phyloP scores from a whole-genome alignment of 2,888 invertebrate genomes.

The Adelognathus sp. region DNA sequence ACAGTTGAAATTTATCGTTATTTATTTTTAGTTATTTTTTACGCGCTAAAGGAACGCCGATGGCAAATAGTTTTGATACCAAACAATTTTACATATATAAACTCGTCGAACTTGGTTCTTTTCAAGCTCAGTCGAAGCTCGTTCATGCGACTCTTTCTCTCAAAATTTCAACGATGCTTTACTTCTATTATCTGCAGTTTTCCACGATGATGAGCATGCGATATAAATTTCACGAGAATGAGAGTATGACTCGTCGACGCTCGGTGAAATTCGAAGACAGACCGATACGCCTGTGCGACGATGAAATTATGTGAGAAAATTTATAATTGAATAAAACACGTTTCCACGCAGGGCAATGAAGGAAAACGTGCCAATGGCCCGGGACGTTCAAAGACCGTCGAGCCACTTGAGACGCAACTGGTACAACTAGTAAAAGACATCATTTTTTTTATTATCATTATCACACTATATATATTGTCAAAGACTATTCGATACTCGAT shows the following conservation, averaged over 20 bases:
- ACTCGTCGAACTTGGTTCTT: not conserved
- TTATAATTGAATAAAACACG: constrained; percentile 41
- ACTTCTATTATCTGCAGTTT: constrained; percentile 37
- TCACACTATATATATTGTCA: not conserved
- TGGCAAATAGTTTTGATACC: not conserved
- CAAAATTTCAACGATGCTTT: not conserved
- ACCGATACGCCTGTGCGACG: not conserved
- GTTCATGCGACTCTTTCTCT: not conserved
- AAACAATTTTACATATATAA: not conserved
- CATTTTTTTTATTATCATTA: not conserved
- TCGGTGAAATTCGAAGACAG: constrained; percentile 20
- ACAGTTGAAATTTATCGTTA: not conserved
- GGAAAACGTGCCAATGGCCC: constrained; percentile 64
- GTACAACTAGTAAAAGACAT: constrained; percentile 39
- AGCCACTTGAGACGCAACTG: constrained; percentile 44
- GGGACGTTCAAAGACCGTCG: constrained; percentile 51
- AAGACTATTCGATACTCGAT: not conserved
- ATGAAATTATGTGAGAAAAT: constrained; percentile 12
- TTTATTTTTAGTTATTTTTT: not conserved
- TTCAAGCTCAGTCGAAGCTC: not conserved
- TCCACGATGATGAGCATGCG: constrained; percentile 25
- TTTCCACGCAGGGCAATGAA: constrained; percentile 66
- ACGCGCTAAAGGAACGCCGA: not conserved
- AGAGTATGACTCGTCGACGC: not conserved
- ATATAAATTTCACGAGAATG: constrained; percentile 11